A percentile compares a stretch with the other conserved stretches of the same genome.
These are phyloP conservation scores for Monodelphis domestica DNA, from an alignment of 2,797 vertebrate genomes.

Conservation along the genomic window DNA sequence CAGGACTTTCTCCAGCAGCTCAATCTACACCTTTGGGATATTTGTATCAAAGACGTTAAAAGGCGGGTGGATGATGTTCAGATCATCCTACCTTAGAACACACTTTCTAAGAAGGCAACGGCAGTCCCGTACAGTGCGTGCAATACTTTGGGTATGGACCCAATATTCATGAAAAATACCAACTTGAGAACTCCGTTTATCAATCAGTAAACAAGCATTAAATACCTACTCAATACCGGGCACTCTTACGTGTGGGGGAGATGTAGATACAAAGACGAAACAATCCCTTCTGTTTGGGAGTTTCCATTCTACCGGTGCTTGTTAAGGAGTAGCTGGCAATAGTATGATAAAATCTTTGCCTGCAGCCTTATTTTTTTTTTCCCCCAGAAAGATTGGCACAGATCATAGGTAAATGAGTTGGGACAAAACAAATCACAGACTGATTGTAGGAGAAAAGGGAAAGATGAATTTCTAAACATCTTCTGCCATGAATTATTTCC, in stretches of 20 bases:
- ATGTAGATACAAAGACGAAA: background rate
- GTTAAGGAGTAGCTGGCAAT: fast-evolving
- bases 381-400: too few relatives aligned
- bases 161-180: background rate
- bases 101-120: background rate
- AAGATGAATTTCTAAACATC: slow-evolving; percentile 37
- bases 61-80: background rate
- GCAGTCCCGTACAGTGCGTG: background rate
- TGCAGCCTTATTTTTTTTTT: background rate
- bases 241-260: background rate
- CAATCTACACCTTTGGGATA: background rate
- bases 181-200: background rate
- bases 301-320: background rate
- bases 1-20: background rate
- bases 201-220: background rate
- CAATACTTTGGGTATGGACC: background rate
- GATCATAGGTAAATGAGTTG: background rate
- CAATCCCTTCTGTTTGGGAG: background rate
- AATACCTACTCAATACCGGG: background rate
- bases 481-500: slow-evolving; percentile 3
- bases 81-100: background rate
- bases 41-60: background rate
- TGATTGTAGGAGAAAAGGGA: background rate
- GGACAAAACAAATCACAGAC: background rate
- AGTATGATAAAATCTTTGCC: background rate